Conservation (phyloP, 1,140 invertebrate genomes). For the Maconellicoccus hirsutus region DNA sequence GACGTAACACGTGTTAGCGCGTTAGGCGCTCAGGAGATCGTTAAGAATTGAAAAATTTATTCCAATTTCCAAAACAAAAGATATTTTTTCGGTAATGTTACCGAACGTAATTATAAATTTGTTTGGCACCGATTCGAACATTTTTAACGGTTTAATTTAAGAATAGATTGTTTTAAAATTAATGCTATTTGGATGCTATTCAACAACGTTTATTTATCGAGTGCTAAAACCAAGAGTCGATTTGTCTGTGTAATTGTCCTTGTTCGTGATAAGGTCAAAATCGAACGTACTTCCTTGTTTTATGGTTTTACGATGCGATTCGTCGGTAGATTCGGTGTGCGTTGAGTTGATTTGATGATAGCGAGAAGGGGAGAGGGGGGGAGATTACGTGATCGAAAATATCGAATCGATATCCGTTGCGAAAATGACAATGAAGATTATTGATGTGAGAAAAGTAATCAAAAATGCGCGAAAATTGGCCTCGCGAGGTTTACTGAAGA, state of each 20-base stretch:
- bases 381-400: no score
- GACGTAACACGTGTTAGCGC: background rate
- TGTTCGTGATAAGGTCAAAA: background rate
- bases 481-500: no score
- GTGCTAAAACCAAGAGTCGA: background rate
- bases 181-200: constrained; percentile 14
- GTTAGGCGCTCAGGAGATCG: background rate
- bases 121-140: constrained; percentile 7
- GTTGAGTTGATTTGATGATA: no score
- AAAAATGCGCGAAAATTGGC: no score
- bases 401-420: no score
- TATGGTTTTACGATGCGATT: no score
- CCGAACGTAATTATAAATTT: constrained; percentile 4
- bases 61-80: constrained; percentile 5
- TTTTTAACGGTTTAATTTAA: constrained; percentile 12
- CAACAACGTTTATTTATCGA: constrained; percentile 5
- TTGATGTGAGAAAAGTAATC: no score
- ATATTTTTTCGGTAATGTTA: background rate
- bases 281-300: no score
- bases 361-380: no score
- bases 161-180: constrained; percentile 23
- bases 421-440: no score
- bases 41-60: background rate
- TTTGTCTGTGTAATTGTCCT: background rate
- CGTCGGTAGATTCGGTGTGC: no score